phyloP scores from a whole-genome alignment of 2,113 vertebrate species.

The Tauraco erythrolophus region DNA sequence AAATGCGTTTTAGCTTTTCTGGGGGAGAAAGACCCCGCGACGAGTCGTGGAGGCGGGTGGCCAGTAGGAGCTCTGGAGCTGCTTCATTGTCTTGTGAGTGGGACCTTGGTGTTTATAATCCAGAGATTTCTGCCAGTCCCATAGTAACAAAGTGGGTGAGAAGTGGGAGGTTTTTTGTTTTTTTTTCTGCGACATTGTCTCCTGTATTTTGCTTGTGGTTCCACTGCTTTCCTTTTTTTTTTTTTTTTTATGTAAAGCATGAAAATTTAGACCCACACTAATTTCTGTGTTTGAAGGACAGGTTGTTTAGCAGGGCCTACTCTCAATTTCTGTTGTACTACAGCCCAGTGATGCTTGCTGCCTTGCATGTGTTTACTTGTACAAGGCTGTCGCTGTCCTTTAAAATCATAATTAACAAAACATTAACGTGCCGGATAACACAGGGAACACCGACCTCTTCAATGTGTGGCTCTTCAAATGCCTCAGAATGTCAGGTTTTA shows the following conservation, averaged over 20 bases:
- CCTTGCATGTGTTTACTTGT: background rate
- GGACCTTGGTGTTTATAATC: conserved; percentile 18
- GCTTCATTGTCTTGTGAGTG: conserved; percentile 49
- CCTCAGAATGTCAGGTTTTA: background rate
- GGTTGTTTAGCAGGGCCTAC: background rate
- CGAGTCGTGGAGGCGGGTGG: conserved; percentile 14
- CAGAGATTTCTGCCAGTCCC: conserved; percentile 37
- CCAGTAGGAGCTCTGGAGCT: conserved; percentile 3
- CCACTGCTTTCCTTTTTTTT: background rate
- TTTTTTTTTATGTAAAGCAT: background rate
- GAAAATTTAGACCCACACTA: background rate
- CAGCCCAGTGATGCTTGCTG: background rate
- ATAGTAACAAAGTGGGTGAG: conserved; percentile 57
- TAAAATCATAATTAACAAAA: background rate
- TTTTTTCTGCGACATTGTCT: background rate
- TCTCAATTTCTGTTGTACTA: background rate
- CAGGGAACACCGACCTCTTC: background rate
- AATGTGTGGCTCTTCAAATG: background rate
- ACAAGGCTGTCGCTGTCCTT: background rate
- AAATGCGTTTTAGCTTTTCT: background rate
- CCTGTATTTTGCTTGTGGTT: background rate
- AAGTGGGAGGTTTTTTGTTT: background rate
- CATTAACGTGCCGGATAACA: background rate
- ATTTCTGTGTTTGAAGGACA: background rate
- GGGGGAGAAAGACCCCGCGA: background rate